Base-by-base conservation (phyloP, 2,888 invertebrate species). In the Eristalinus aeneus region DNA sequence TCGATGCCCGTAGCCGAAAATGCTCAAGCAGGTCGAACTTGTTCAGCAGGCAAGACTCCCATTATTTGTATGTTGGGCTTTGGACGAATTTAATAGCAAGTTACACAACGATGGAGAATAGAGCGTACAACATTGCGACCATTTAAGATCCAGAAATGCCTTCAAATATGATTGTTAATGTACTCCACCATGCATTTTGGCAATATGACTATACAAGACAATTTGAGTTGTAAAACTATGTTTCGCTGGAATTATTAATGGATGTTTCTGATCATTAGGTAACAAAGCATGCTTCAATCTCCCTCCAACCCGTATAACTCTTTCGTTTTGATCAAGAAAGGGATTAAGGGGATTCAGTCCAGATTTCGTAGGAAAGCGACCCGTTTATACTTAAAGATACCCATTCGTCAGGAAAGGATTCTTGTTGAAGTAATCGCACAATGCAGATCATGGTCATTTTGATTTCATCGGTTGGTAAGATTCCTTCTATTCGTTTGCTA, bases 101-200 rank as follows among this genome's bases (percentile, higher is more conserved):
- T 64, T 16, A 76, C 27, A 12, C 81, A 81, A 27, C 71, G 56
- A 61, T 76, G 72, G 58, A 82, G n/a, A 34, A 34, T 54, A 3
- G 71, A 75, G n/a, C 75, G 75, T 34, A 34, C 34, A 34, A 56
- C 65, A n/a, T 75, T 81, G 11, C 81, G 63, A 16, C 75, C 75
- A 65, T 81, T 80, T 16, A 74, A 63, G 23, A 80, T 61, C 63
- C 73, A 80, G 69, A 67, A 80, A n/a, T 27, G 53, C 46, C 75
- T 81, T 11, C 81, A 69, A 11, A 58, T 60, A 34, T 71, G 71
- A 27, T 71, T n/a, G 71, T 77, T 10, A 69, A 32, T 16, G 77
- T 64, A 54, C 71, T n/a, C 77, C 69, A 22, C 76, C 76, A 12
- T 64, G 74, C 53, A 56, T 5, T 20, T 67, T 75, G 9, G 22